phyloP scores from a whole-genome alignment of 2,888 invertebrate genomes.

The Petrolisthes manimaculis region DNA sequence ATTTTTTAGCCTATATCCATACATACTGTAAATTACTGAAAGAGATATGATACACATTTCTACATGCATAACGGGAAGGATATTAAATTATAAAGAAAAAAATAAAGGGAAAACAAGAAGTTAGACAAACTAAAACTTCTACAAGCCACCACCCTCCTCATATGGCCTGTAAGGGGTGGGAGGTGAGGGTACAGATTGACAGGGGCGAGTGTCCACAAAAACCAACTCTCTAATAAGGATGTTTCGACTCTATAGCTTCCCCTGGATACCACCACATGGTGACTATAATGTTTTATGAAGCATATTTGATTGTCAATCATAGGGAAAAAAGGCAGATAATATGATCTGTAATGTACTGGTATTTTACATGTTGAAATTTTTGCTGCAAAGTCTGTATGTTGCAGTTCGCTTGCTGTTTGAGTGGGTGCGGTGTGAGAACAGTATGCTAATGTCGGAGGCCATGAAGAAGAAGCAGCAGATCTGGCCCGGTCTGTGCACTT shows the following conservation, averaged over 20 bases:
- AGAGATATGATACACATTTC: too few species aligned
- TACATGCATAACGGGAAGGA: too few species aligned
- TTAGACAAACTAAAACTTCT: too few species aligned
- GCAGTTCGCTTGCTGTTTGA: constrained; percentile 82
- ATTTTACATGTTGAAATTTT: background rate
- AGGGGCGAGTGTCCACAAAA: too few species aligned
- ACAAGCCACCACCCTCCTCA: too few species aligned
- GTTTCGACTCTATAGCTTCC: background rate
- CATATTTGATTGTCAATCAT: background rate
- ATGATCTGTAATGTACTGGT: background rate
- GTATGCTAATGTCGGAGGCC: constrained; percentile 51
- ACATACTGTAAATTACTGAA: too few species aligned
- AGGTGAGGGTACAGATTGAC: too few species aligned
- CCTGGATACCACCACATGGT: background rate
- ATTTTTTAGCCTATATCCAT: too few species aligned
- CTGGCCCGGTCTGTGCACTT: constrained; percentile 83
- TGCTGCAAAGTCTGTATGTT: constrained; percentile 66
- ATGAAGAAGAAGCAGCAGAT: constrained; percentile 73
- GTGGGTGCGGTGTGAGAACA: constrained; percentile 76
- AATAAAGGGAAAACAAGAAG: too few species aligned
- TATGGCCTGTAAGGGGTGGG: too few species aligned
- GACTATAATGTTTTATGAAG: background rate
- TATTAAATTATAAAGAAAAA: too few species aligned
- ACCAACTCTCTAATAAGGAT: too few species aligned
- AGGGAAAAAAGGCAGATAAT: background rate